Evolutionary conservation across 2,888 invertebrate genomes (phyloP).

Genomic region (Oxystoma pomonae): DNA sequence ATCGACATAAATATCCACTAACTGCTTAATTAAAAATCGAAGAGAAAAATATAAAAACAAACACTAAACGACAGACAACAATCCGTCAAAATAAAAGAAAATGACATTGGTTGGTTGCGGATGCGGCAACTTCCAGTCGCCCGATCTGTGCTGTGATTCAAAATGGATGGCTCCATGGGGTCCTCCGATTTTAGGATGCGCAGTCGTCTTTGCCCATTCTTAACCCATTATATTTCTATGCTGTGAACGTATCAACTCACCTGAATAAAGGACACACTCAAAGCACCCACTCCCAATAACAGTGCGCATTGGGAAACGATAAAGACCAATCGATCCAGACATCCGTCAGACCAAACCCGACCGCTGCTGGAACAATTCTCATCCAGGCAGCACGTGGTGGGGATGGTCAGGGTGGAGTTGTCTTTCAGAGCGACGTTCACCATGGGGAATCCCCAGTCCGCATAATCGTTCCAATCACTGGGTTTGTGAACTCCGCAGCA

Average conservation of each 20-base stretch:
- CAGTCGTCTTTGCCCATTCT: no score
- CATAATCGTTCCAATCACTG: slow-evolving; percentile 53
- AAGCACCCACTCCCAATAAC: slow-evolving; percentile 68
- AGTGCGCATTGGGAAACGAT: slow-evolving; percentile 53
- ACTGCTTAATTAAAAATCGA: no score
- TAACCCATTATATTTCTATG: no score
- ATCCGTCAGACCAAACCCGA: slow-evolving; percentile 28
- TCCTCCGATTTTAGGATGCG: no score
- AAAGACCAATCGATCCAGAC: slow-evolving; percentile 27
- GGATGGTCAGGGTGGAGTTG: slow-evolving; percentile 17
- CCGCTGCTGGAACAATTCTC: slow-evolving; percentile 15
- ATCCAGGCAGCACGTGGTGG: slow-evolving; percentile 28
- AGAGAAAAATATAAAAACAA: no score
- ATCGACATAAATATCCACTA: no score
- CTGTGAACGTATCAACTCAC: slow-evolving; percentile 33
- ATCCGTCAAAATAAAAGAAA: no score
- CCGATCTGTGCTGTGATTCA: no score
- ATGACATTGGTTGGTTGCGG: no score
- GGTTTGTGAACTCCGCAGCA: slow-evolving; percentile 62
- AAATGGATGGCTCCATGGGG: no score
- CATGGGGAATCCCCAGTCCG: not conserved
- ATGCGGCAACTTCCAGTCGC: no score
- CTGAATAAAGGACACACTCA: slow-evolving; percentile 78
- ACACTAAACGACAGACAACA: no score
- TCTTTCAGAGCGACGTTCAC: not conserved